Evolutionary conservation across 2,888 invertebrate species (phyloP).

Genomic region (Volucella zonaria): DNA sequence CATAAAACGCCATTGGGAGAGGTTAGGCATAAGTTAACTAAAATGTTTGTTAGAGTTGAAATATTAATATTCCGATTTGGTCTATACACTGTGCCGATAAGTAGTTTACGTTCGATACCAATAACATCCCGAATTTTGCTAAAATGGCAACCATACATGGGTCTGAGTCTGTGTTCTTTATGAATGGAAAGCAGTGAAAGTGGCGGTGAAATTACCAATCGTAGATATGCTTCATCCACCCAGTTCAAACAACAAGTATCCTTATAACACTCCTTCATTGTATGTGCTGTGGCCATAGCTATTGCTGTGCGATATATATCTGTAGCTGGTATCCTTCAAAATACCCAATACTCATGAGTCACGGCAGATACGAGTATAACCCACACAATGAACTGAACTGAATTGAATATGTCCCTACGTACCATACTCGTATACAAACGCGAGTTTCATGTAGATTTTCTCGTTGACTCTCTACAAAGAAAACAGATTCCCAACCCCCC

Average conservation of each 20-base stretch:
- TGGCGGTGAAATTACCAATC: conserved; percentile 38
- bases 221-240: conserved; percentile 42
- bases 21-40: too few species aligned
- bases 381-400: neutral
- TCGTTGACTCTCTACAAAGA: too few species aligned
- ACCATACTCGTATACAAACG: too few species aligned
- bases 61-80: too few species aligned
- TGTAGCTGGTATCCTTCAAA: conserved; percentile 24
- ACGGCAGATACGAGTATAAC: conserved; percentile 23
- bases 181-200: conserved; percentile 27
- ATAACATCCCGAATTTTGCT: too few species aligned
- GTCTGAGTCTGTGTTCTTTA: neutral
- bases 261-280: conserved; percentile 23
- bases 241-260: neutral
- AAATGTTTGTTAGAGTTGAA: too few species aligned
- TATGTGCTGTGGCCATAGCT: neutral
- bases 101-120: too few species aligned
- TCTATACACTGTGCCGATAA: too few species aligned
- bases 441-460: too few species aligned
- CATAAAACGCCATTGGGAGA: too few species aligned
- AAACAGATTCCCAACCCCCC: too few species aligned
- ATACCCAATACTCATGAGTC: conserved; percentile 30
- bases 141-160: neutral
- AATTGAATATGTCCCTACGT: too few species aligned
- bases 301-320: neutral